These are phyloP conservation scores for Clarias pachynema DNA, from an alignment of 2,797 vertebrate genomes.

Conservation along the genomic window DNA sequence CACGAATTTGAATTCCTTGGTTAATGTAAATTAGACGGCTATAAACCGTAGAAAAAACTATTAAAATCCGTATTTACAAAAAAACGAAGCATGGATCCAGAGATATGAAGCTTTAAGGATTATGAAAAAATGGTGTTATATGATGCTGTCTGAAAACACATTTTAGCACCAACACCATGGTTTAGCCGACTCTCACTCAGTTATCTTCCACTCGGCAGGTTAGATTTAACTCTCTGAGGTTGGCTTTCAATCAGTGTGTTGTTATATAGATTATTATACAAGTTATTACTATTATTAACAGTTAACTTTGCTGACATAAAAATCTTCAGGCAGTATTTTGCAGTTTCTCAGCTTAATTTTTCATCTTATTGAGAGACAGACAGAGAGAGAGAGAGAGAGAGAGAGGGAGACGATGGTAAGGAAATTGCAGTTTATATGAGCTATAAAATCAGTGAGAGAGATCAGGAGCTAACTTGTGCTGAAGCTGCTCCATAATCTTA, in stretches of 20 bases:
- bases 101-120: too few relatives aligned
- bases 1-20: too few relatives aligned
- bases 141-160: too few relatives aligned
- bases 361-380: neutral
- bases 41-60: too few relatives aligned
- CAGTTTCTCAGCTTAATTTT: neutral
- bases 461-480: neutral
- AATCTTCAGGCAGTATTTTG: neutral
- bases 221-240: neutral
- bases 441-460: neutral
- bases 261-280: neutral
- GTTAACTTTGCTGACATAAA: neutral
- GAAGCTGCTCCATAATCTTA: neutral
- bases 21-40: too few relatives aligned
- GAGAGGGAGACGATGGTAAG: too few relatives aligned
- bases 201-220: neutral
- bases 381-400: too few relatives aligned
- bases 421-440: too few relatives aligned
- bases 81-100: too few relatives aligned
- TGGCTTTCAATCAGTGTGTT: neutral
- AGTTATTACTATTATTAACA: neutral
- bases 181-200: neutral
- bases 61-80: too few relatives aligned
- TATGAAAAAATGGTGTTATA: too few relatives aligned
- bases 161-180: too few relatives aligned